Evolutionary conservation across 2,113 vertebrate genomes (phyloP), one percentile per base, ranked within the genome.

Genomic region (Nyctibius bracteatus): DNA sequence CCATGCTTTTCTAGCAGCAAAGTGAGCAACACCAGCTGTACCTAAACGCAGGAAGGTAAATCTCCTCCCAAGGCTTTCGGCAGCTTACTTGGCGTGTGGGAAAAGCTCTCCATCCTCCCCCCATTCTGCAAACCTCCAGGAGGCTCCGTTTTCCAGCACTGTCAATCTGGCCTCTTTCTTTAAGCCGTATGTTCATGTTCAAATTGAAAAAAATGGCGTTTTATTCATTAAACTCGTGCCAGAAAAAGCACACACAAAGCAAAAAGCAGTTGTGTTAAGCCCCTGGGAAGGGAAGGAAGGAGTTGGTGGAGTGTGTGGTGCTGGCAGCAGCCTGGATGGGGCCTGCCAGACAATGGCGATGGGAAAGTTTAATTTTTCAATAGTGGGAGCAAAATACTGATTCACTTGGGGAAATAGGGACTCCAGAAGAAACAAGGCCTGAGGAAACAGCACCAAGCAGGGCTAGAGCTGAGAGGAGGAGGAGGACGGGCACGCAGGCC

Each of bases 281-380:
- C 59, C 31, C 31, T 23, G 25, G 54, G 51, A 54, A 75, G 62
- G 30, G 37, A 66, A 41, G 33, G 39, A 51, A 33, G 62, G 67
- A 67, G 14, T 2, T 2, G 14, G 9, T 2, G 5, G 20, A 43
- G 22, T 6, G 27, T 16, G 39, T 7, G 46, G 35, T 19, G 57
- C 55, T 93, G 89, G 78, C 74, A 86, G 51, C 66, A 61, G 51
- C 37, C 44, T 19, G 61, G 28, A 7, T 54, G 5, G 18, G 33
- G 18, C 30, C 52, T 87, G 92, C 81, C 91, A 86, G 62, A 33
- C 54, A 74, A 21, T 6, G 39, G 58, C 3, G 4, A 28, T n/a
- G 57, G 51, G 37, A 43, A 94, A 71, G 65, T 65, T 92, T 83
- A 33, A 88, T 87, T 94, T 94, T 94, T 67, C 90, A 63, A 37